A percentile compares a stretch with the other conserved stretches of the same genome.
Conservation (phyloP, 2,888 invertebrate genomes). For the Calameuta idolon region DNA sequence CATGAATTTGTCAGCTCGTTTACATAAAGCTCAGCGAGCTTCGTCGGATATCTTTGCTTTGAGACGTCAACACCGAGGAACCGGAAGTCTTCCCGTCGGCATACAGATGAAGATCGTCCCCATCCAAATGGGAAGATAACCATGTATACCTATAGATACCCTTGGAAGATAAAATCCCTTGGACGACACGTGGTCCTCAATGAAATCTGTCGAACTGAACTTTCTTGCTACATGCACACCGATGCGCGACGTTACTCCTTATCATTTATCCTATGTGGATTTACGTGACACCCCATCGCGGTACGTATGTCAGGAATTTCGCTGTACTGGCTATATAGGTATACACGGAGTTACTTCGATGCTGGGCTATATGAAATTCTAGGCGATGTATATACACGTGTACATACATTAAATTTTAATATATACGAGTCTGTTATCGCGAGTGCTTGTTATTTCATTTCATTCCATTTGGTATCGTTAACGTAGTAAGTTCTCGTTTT, state of each 20-base stretch:
- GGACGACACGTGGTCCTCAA: neutral
- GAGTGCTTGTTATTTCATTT: conserved; percentile 4
- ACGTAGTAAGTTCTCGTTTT: neutral
- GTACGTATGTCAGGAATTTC: neutral
- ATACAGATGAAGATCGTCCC: neutral
- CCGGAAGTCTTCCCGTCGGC: neutral
- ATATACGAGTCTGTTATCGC: neutral
- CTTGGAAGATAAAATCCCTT: neutral
- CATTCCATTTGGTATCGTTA: neutral
- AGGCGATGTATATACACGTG: neutral
- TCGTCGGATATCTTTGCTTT: neutral
- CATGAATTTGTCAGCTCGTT: neutral
- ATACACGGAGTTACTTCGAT: neutral
- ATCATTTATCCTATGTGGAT: neutral
- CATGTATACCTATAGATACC: neutral
- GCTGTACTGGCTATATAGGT: neutral
- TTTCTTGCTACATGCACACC: neutral
- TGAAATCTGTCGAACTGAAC: neutral
- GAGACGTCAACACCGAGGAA: neutral
- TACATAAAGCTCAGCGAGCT: neutral
- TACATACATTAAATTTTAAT: neutral
- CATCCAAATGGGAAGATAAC: neutral
- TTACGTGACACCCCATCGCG: neutral
- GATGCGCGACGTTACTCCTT: neutral
- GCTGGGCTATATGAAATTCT: neutral